Conservation (phyloP, 2,888 invertebrate species). For the Chorisops tibialis region DNA sequence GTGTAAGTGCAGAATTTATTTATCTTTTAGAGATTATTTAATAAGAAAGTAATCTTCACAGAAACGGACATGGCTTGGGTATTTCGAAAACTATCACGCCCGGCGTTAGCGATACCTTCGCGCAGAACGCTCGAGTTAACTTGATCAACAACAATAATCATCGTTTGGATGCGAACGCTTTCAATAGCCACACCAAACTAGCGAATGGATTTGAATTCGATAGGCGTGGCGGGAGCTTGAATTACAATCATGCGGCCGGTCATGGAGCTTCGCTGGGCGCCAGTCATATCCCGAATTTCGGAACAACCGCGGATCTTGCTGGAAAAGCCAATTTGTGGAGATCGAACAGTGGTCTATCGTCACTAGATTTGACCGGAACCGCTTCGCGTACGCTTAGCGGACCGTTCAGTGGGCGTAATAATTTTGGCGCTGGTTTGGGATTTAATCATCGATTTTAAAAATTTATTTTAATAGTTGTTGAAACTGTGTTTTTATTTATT, state of each 20-base stretch:
- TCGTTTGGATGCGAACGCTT: slow-evolving; percentile 39
- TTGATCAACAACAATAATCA: slow-evolving; percentile 37
- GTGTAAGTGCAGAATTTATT: slow-evolving; percentile 8
- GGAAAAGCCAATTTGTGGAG: slow-evolving; percentile 41
- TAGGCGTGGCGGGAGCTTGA: slow-evolving; percentile 40
- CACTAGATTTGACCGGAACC: slow-evolving; percentile 41
- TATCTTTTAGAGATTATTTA: neutral
- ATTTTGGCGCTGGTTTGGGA: slow-evolving; percentile 37
- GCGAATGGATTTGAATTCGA: slow-evolving; percentile 39
- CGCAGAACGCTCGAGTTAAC: slow-evolving; percentile 38
- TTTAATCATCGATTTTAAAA: slow-evolving; percentile 38
- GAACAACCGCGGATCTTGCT: slow-evolving; percentile 37
- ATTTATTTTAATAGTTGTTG: neutral
- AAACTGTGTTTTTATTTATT: neutral
- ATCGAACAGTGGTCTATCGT: slow-evolving; percentile 39
- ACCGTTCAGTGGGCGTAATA: slow-evolving; percentile 36
- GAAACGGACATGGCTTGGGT: slow-evolving; percentile 41
- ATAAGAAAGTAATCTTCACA: slow-evolving; percentile 27
- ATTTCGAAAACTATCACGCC: slow-evolving; percentile 40
- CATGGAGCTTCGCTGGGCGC: slow-evolving; percentile 40
- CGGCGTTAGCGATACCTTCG: slow-evolving; percentile 33
- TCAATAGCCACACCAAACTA: slow-evolving; percentile 38
- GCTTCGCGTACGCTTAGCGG: slow-evolving; percentile 39
- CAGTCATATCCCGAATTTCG: slow-evolving; percentile 39
- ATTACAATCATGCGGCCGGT: slow-evolving; percentile 38